Percentiles rank a stretch among this genome's conserved stretches.
Conservation (phyloP, 1,140 invertebrate genomes). For the Musca vetustissima region DNA sequence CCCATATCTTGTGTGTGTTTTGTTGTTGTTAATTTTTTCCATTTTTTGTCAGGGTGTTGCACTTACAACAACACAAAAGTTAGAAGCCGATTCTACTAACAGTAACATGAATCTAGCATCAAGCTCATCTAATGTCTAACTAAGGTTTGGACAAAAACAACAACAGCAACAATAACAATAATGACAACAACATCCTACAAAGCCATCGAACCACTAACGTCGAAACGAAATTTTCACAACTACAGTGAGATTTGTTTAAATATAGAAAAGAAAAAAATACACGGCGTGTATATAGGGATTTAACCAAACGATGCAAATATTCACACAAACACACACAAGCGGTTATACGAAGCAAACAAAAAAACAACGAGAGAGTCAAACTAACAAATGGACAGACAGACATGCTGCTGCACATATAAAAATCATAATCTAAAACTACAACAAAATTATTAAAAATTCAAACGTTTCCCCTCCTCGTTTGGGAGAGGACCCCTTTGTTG, state of each 20-base stretch:
- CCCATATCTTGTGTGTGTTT: neutral
- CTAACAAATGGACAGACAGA: neutral
- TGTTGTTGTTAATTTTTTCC: neutral
- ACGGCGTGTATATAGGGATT: neutral
- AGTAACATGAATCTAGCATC: too few species aligned
- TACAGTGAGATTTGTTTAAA: neutral
- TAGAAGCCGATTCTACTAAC: too few species aligned
- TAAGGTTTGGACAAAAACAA: neutral
- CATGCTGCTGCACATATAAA: constrained; percentile 5
- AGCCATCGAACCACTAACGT: neutral
- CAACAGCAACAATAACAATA: neutral
- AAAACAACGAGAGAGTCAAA: neutral
- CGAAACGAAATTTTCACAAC: neutral
- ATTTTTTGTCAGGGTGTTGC: neutral
- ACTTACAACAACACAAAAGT: neutral
- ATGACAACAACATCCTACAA: neutral
- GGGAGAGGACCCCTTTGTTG: too few species aligned
- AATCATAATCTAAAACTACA: constrained; percentile 12
- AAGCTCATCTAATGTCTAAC: constrained; percentile 15
- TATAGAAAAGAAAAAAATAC: too few species aligned
- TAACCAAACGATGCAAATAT: neutral
- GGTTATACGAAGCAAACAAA: neutral
- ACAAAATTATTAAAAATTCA: constrained; percentile 19
- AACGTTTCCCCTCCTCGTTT: neutral
- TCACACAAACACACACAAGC: neutral